Evolutionary conservation across 2,888 invertebrate genomes (phyloP).

Genomic region (Flabesymbios commensalis): DNA sequence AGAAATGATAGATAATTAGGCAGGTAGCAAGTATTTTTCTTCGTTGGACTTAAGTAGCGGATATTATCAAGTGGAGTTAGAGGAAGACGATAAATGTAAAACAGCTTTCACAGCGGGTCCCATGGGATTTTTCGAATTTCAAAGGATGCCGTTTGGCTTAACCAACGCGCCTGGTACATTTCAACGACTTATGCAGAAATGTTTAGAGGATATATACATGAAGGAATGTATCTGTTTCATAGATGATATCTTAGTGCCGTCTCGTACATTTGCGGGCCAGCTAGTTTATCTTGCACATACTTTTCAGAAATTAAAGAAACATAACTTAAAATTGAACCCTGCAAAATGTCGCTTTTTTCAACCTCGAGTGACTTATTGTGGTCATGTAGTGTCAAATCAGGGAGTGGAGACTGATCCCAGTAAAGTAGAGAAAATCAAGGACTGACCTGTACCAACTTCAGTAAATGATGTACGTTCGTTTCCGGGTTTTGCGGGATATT

Average conservation of each 20-base stretch:
- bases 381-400: neutral
- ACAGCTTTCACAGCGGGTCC: constrained; percentile 9
- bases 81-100: neutral
- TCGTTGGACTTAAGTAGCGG: neutral
- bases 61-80: neutral
- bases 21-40: no score
- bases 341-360: neutral
- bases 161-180: constrained; percentile 1
- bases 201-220: neutral
- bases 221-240: neutral
- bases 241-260: neutral
- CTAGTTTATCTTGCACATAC: neutral
- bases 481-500: no score
- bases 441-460: no score
- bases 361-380: neutral
- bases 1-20: no score
- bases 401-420: constrained; percentile 4
- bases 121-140: constrained; percentile 1
- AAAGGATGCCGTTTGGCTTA: neutral
- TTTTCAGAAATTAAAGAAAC: neutral
- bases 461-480: no score
- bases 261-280: neutral
- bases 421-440: no score
- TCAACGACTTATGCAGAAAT: constrained; percentile 8
- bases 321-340: neutral